Evolutionary conservation across 2,113 vertebrate genomes (phyloP).

Genomic region (Labeo rohita): DNA sequence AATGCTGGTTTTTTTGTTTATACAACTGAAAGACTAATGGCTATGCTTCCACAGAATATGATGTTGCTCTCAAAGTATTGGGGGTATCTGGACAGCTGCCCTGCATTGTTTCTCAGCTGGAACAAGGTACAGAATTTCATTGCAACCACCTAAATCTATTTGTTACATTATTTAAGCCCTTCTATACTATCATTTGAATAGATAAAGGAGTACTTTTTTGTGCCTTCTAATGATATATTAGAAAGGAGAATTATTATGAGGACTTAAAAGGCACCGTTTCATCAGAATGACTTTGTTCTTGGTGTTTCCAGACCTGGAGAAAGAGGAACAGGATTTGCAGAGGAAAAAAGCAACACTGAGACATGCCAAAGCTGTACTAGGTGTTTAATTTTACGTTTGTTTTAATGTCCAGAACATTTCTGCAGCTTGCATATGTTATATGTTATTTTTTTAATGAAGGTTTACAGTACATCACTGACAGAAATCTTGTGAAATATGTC

Average conservation of each 20-base stretch:
- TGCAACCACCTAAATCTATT: not conserved
- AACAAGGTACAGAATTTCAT: constrained; percentile 62
- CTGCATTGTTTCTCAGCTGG: constrained; percentile 61
- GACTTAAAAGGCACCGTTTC: not conserved
- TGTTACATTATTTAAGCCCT: not conserved
- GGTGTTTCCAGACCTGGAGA: constrained; percentile 48
- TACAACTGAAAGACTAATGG: not conserved
- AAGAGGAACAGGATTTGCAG: constrained; percentile 27
- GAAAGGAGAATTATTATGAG: not conserved
- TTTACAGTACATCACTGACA: not conserved
- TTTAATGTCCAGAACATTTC: too few relatives aligned
- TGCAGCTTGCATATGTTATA: too few relatives aligned
- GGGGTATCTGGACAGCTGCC: constrained; percentile 67
- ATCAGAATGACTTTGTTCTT: not conserved
- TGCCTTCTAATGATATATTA: not conserved
- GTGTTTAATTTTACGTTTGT: not conserved
- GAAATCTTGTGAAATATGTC: not conserved
- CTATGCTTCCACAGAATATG: constrained; percentile 65
- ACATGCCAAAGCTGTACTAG: constrained; percentile 38
- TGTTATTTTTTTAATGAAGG: not conserved
- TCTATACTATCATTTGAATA: not conserved
- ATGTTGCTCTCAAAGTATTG: constrained; percentile 65
- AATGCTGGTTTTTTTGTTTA: not conserved
- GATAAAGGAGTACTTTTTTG: not conserved
- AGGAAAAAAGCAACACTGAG: constrained; percentile 42